Conservation (phyloP, 1,140 invertebrate species). For the Ceratina calcarata region DNA sequence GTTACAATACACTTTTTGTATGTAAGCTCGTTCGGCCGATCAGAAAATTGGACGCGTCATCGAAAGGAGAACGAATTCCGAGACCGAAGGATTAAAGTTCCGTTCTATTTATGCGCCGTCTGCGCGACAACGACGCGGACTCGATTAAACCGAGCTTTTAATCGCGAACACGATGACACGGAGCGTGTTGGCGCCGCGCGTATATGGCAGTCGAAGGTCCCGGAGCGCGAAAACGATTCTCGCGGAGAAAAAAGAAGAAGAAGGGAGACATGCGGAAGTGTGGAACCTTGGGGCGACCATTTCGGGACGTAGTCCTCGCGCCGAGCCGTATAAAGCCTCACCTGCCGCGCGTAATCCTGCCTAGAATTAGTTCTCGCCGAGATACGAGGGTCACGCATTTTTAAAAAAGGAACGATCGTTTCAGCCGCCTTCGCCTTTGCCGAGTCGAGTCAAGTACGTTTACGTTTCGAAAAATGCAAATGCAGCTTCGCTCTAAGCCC, state of each 20-base stretch:
- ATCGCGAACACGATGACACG: conserved; percentile 41
- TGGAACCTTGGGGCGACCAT: conserved; percentile 72
- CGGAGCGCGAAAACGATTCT: conserved; percentile 42
- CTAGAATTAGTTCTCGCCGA: conserved; percentile 45
- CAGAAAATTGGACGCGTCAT: not conserved
- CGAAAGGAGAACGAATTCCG: not conserved
- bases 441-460: not conserved
- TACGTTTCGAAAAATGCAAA: too few relatives aligned
- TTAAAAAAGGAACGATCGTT: conserved; percentile 18
- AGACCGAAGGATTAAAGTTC: conserved; percentile 26
- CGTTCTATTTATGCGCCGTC: conserved; percentile 22
- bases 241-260: conserved; percentile 24
- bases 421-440: not conserved
- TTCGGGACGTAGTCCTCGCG: conserved; percentile 70
- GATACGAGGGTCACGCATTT: conserved; percentile 20
- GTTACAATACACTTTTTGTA: too few relatives aligned
- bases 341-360: conserved; percentile 26
- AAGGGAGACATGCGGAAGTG: conserved; percentile 72
- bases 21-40: too few relatives aligned
- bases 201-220: conserved; percentile 67
- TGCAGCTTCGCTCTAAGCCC: too few relatives aligned
- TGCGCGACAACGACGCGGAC: not conserved
- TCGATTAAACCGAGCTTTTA: conserved; percentile 34
- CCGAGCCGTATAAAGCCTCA: conserved; percentile 70
- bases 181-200: conserved; percentile 52